Evolutionary conservation across 2,113 vertebrate genomes (phyloP), one percentile per base, ranked within the genome.

Genomic region (Acrocephalus kingi): DNA sequence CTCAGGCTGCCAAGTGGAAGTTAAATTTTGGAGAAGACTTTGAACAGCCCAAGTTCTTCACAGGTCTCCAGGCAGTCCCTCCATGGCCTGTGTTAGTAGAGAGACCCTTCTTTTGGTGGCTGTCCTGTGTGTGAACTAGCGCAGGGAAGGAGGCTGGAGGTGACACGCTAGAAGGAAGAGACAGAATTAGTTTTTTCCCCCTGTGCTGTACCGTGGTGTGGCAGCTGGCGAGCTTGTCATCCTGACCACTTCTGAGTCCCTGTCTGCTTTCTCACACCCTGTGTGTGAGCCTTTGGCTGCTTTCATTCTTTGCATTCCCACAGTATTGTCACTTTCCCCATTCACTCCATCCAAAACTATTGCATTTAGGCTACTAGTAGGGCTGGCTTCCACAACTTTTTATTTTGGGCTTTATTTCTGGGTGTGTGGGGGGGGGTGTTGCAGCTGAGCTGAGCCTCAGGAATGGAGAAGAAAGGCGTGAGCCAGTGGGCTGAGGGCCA

Each of bases 401-500:
- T 41, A 25, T 74, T 94, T 41, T 9, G 48, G 61, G 43, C 51
- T 58, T 52, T 67, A 23, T 62, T 87, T 63, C 39, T 59, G 81
- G 43, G 43, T 24, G 33, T 39, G 56, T 10, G 31, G 30, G 20
- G 43, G 87, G 59, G 28, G 37, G 9, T 39, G 37, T 46, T 72
- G 63, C 45, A 80, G 85, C 87, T 85, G 85, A 87, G 69, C 54
- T 31, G 81, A 61, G 48, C 56, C 33, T 94, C 41, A 49, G 79
- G 75, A 92, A 41, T 6, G 19, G 81, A 62, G 86, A 21, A 87
- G 68, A 49, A 55, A 24, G 51, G 66, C 0, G 1, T 68, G 76
- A 86, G 83, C 88, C 91, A 69, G 80, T 15, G 77, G 89, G 93
- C 64, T 19, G 54, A 21, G 69, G 55, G 94, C 90, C 78, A 82